Conservation (phyloP, 2,888 invertebrate species). For the Ophion ellenae region DNA sequence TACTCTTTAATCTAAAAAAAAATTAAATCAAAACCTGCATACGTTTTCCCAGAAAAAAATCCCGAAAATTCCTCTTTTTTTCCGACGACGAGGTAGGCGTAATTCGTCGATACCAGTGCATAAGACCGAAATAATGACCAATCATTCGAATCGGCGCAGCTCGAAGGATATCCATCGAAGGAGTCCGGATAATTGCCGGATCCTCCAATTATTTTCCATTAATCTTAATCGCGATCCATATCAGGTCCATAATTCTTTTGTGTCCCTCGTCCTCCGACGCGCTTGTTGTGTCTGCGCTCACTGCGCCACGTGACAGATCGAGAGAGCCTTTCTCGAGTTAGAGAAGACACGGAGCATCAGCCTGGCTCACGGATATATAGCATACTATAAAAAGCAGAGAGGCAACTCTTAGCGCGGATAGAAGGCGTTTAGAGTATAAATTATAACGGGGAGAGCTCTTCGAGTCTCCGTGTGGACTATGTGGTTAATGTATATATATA, state of each 20-base stretch:
- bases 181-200: not conserved
- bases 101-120: too few species aligned
- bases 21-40: too few species aligned
- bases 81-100: too few species aligned
- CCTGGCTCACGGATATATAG: constrained; percentile 30
- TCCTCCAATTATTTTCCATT: constrained; percentile 34
- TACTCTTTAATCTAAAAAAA: too few species aligned
- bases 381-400: constrained; percentile 60
- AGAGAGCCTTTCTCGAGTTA: constrained; percentile 48
- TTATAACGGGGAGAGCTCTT: constrained; percentile 78
- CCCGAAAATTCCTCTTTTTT: too few species aligned
- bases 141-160: too few species aligned
- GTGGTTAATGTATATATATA: constrained; percentile 47
- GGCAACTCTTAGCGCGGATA: constrained; percentile 68
- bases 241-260: constrained; percentile 47
- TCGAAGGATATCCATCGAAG: too few species aligned
- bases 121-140: too few species aligned
- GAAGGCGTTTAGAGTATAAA: constrained; percentile 79
- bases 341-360: constrained; percentile 39
- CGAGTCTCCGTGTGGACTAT: constrained; percentile 63
- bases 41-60: too few species aligned
- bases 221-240: constrained; percentile 43
- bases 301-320: constrained; percentile 57
- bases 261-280: not conserved
- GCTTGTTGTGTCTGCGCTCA: constrained; percentile 62